These are phyloP conservation scores for Abscondita cerata DNA, from an alignment of 2,888 invertebrate genomes.

Conservation along the genomic window DNA sequence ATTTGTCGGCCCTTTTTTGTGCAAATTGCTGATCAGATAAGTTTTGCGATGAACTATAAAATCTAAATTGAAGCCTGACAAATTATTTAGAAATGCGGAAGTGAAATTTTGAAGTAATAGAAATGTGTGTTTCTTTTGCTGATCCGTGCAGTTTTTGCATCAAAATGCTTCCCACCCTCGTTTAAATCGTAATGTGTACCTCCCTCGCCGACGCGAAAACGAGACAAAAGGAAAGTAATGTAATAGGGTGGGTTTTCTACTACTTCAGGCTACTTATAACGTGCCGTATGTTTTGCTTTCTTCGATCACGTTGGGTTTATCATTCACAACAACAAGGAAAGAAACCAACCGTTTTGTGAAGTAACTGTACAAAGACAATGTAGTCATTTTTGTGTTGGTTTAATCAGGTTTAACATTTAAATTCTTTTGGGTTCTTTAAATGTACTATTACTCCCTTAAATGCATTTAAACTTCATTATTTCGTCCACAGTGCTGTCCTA, in stretches of 20 bases:
- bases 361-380: neutral
- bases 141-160: conserved; percentile 22
- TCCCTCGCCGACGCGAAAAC: conserved; percentile 24
- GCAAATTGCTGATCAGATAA: neutral
- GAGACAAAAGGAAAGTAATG: conserved; percentile 31
- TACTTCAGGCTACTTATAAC: conserved; percentile 16
- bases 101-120: conserved; percentile 1
- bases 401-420: neutral
- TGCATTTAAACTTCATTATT: no score
- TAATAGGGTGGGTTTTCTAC: conserved; percentile 20
- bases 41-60: neutral
- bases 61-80: conserved; percentile 7
- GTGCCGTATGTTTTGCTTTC: conserved; percentile 19
- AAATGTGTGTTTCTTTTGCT: conserved; percentile 23
- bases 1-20: neutral
- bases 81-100: conserved; percentile 6
- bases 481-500: neutral
- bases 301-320: conserved; percentile 6
- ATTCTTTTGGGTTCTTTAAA: no score
- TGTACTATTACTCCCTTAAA: no score
- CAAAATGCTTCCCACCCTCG: conserved; percentile 15
- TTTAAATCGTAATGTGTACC: conserved; percentile 11
- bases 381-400: conserved; percentile 10
- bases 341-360: neutral
- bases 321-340: conserved; percentile 6